Conservation (phyloP, 2,113 vertebrate genomes). For the Paedocypris sp. region DNA sequence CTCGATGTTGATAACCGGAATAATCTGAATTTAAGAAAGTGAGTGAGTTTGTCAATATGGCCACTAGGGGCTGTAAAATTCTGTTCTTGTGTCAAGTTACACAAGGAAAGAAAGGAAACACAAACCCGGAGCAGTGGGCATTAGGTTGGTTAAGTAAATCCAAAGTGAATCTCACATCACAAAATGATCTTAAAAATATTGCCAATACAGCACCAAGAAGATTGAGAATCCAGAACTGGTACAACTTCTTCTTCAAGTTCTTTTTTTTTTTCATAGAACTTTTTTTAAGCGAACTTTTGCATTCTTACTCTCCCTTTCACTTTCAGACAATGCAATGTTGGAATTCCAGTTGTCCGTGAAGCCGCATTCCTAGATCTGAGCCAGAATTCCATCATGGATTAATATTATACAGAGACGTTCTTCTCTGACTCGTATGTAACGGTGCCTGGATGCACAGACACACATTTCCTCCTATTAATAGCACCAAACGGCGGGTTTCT, state of each 20-base stretch:
- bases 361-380: not conserved
- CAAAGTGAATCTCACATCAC: too few relatives aligned
- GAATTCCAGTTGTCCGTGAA: not conserved
- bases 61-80: too few relatives aligned
- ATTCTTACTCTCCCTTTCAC: not conserved
- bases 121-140: too few relatives aligned
- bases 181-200: too few relatives aligned
- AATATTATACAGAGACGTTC: conserved; percentile 4
- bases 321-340: not conserved
- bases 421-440: not conserved
- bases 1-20: too few relatives aligned
- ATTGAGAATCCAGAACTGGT: too few relatives aligned
- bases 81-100: too few relatives aligned
- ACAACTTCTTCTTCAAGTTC: not conserved
- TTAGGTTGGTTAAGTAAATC: too few relatives aligned
- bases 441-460: not conserved
- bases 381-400: not conserved
- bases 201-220: too few relatives aligned
- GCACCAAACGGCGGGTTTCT: not conserved
- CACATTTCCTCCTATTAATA: conserved; percentile 5
- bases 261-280: not conserved
- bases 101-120: too few relatives aligned
- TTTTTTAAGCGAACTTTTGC: not conserved
- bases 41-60: too few relatives aligned
- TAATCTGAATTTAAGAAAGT: too few relatives aligned